Evolutionary conservation across 1,140 invertebrate genomes (phyloP).

Genomic region (Thaumatotibia leucotreta): DNA sequence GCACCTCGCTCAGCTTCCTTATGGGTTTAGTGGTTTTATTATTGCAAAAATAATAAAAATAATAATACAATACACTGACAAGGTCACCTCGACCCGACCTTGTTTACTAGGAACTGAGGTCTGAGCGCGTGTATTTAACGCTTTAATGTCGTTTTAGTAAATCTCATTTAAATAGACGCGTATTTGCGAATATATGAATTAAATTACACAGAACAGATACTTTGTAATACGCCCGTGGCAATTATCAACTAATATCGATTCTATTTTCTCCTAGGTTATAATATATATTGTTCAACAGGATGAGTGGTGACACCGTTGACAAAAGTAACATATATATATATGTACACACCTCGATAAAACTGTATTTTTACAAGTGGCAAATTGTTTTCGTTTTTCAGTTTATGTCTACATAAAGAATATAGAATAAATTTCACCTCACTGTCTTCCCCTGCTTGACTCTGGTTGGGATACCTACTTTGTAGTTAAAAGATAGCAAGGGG

Average conservation of each 20-base stretch:
- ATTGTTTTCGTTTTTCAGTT: too few species aligned
- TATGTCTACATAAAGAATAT: too few species aligned
- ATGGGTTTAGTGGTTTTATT: constrained; percentile 59
- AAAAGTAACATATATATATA: too few species aligned
- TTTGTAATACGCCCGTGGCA: not conserved
- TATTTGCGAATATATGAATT: constrained; percentile 2
- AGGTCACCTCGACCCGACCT: constrained; percentile 65
- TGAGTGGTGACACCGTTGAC: too few species aligned
- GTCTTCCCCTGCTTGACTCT: too few species aligned
- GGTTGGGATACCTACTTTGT: too few species aligned
- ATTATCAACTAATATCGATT: not conserved
- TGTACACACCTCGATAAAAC: too few species aligned
- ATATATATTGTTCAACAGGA: too few species aligned
- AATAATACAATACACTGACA: constrained; percentile 59
- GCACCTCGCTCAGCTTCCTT: constrained; percentile 54
- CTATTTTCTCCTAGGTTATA: not conserved
- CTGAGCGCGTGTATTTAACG: constrained; percentile 49
- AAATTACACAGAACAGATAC: not conserved
- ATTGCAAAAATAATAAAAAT: constrained; percentile 43
- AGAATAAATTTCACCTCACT: too few species aligned
- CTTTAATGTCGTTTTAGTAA: constrained; percentile 18
- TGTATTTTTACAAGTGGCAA: too few species aligned
- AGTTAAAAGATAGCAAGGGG: too few species aligned
- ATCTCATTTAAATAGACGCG: constrained; percentile 22
- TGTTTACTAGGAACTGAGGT: constrained; percentile 69